These are phyloP conservation scores for Luffia ferchaultella DNA, from an alignment of 2,888 invertebrate genomes.

Conservation along the genomic window DNA sequence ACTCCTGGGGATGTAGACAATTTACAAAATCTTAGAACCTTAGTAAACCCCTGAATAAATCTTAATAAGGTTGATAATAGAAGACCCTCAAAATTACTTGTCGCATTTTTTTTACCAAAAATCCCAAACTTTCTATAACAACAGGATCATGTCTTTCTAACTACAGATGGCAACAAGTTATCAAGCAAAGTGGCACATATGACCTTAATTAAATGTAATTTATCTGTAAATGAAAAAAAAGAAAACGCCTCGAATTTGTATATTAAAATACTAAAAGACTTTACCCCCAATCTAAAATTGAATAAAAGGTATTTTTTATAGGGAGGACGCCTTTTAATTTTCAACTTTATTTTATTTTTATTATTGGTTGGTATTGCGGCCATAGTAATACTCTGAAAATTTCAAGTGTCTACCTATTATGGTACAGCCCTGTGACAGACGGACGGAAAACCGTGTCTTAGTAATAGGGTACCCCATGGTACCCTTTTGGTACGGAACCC, in stretches of 20 bases:
- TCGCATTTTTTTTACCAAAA: background rate
- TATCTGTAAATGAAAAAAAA: background rate
- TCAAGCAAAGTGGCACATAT: background rate
- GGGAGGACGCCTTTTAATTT: too few species aligned
- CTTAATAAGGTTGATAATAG: background rate
- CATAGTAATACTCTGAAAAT: too few species aligned
- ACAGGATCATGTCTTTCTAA: background rate
- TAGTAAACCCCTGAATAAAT: background rate
- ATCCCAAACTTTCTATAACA: background rate
- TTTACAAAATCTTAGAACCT: background rate
- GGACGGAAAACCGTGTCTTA: too few species aligned
- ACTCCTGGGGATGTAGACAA: slow-evolving; percentile 26
- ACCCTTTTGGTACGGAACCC: too few species aligned
- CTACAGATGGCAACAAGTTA: background rate
- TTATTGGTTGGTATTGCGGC: too few species aligned
- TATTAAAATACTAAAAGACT: background rate
- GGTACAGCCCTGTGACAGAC: too few species aligned
- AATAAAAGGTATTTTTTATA: too few species aligned
- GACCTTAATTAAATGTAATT: background rate
- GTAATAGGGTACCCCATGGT: too few species aligned
- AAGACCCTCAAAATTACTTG: background rate
- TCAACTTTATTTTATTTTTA: too few species aligned
- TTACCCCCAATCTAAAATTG: background rate
- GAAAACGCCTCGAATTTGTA: background rate
- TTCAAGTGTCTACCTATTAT: too few species aligned